These are phyloP conservation scores for human (Homo sapiens) DNA, from an alignment of 2,113 vertebrate genomes.

Conservation along the genomic window DNA sequence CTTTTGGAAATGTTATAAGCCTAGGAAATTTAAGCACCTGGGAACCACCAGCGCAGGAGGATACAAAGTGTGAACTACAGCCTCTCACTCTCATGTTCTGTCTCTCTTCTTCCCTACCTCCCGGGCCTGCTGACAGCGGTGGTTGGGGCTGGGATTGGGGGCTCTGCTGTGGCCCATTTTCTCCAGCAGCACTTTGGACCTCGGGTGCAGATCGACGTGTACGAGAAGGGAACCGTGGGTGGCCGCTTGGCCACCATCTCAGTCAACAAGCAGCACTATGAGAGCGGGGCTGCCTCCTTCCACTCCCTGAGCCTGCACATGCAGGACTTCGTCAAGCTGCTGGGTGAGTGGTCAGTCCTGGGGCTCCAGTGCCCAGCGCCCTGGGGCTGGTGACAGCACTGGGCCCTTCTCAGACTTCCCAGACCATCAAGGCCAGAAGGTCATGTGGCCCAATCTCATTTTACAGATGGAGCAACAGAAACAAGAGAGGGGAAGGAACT, in stretches of 20 bases:
- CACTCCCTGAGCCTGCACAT: slow-evolving; percentile 97
- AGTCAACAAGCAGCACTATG: slow-evolving; percentile 95
- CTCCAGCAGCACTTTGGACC: slow-evolving; percentile 97
- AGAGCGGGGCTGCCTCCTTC: slow-evolving; percentile 94
- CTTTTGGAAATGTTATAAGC: neutral
- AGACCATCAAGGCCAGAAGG: neutral
- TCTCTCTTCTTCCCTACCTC: neutral
- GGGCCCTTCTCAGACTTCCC: neutral
- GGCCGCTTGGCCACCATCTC: slow-evolving; percentile 95
- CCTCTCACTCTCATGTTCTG: neutral
- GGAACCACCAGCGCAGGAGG: neutral
- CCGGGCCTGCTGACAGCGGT: slow-evolving; percentile 86
- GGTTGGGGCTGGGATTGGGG: slow-evolving; percentile 95
- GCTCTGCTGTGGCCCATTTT: slow-evolving; percentile 93
- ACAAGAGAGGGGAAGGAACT: slow-evolving; percentile 72
- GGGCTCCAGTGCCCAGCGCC: fast-evolving
- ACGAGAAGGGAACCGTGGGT: slow-evolving; percentile 90
- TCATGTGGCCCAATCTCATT: slow-evolving; percentile 54
- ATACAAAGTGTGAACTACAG: neutral
- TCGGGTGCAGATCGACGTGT: slow-evolving; percentile 95
- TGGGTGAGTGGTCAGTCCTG: slow-evolving; percentile 86
- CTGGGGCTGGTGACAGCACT: neutral
- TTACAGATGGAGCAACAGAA: slow-evolving; percentile 74
- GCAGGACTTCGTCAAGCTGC: slow-evolving; percentile 96
- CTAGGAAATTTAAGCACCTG: neutral